Evolutionary conservation across 2,797 vertebrate genomes (phyloP).

Genomic region (Micromesistius poutassou): DNA sequence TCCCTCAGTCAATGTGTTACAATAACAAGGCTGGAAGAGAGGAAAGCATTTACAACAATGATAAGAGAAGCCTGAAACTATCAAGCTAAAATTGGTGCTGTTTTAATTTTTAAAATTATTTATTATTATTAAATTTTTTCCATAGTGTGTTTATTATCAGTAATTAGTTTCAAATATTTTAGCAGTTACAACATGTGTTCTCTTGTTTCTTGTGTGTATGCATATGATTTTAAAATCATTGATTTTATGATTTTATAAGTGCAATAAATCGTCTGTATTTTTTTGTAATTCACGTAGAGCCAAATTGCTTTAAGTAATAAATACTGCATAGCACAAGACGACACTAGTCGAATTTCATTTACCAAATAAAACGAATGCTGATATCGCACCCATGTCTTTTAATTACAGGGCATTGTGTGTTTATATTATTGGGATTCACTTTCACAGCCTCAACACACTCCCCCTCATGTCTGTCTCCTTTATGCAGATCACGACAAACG

Average conservation of each 20-base stretch:
- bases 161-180: not conserved
- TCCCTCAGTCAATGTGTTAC: slow-evolving; percentile 24
- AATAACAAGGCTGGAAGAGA: not conserved
- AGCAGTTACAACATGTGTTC: not conserved
- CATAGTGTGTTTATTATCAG: not conserved
- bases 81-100: not conserved
- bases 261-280: not conserved
- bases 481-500: not conserved
- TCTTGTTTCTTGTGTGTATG: slow-evolving; percentile 9
- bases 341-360: not conserved
- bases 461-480: not conserved
- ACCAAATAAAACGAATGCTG: not conserved
- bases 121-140: not conserved
- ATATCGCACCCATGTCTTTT: not conserved
- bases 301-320: not conserved
- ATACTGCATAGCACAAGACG: not conserved
- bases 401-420: not conserved
- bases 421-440: not conserved
- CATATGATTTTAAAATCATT: too few species aligned
- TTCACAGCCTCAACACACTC: not conserved
- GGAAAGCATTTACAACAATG: slow-evolving; percentile 3
- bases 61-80: not conserved
- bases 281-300: slow-evolving; percentile 6
- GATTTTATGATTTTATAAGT: slow-evolving; percentile 8
- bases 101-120: not conserved